phyloP scores from a whole-genome alignment of 2,888 invertebrate genomes.

The Aphidoletes aphidimyza region DNA sequence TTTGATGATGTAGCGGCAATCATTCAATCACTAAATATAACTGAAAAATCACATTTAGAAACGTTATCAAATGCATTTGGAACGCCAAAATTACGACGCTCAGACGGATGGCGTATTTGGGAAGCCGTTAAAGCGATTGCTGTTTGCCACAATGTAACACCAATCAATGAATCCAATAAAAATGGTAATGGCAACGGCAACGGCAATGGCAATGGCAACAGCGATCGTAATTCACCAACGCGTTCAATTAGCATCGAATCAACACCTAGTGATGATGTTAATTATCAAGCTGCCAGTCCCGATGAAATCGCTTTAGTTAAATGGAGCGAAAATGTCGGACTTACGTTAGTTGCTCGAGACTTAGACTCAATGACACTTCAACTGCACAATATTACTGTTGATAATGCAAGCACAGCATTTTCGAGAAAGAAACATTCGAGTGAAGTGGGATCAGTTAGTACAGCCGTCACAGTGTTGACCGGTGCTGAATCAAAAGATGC shows the following conservation, averaged over 20 bases:
- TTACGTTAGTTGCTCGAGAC: constrained; percentile 71
- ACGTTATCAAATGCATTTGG: constrained; percentile 56
- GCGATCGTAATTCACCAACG: constrained; percentile 62
- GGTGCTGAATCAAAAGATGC: constrained; percentile 53
- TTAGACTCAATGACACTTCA: constrained; percentile 70
- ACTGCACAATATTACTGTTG: constrained; percentile 61
- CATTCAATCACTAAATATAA: constrained; percentile 62
- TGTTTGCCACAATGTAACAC: constrained; percentile 98
- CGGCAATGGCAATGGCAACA: constrained; percentile 57
- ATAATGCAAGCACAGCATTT: constrained; percentile 46
- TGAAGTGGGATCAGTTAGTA: constrained; percentile 56
- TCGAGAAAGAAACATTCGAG: constrained; percentile 52
- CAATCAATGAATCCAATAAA: constrained; percentile 81
- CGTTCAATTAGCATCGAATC: constrained; percentile 65
- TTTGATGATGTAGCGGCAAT: constrained; percentile 66
- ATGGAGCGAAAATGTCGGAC: constrained; percentile 83
- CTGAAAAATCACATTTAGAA: constrained; percentile 60
- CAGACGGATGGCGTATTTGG: constrained; percentile 80
- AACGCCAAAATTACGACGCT: constrained; percentile 70
- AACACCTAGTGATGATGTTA: constrained; percentile 61
- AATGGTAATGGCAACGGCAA: constrained; percentile 56
- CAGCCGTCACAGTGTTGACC: constrained; percentile 56
- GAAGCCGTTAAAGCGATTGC: constrained; percentile 94
- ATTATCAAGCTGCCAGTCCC: constrained; percentile 85
- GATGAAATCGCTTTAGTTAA: constrained; percentile 95